These are phyloP conservation scores for Hermetia illucens DNA, from an alignment of 1,140 invertebrate species.

Conservation along the genomic window DNA sequence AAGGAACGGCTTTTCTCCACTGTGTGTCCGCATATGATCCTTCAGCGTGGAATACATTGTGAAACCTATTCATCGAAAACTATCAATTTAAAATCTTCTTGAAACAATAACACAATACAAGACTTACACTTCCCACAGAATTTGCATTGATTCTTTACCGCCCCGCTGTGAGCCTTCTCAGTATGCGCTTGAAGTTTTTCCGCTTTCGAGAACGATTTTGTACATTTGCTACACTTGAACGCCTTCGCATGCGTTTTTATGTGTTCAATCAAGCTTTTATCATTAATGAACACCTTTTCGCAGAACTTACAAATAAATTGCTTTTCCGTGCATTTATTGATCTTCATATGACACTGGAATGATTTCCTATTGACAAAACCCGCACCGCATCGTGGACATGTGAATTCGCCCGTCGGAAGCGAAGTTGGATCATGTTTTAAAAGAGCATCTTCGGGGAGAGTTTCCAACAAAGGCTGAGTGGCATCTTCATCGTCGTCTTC, in stretches of 20 bases:
- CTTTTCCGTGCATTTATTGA: constrained; percentile 15
- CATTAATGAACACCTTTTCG: constrained; percentile 33
- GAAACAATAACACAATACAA: constrained; percentile 1
- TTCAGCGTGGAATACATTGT: constrained; percentile 37
- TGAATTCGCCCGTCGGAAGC: constrained; percentile 14
- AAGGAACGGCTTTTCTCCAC: constrained; percentile 29
- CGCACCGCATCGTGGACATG: constrained; percentile 17
- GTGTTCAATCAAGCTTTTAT: constrained; percentile 31
- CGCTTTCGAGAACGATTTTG: constrained; percentile 20
- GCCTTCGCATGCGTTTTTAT: constrained; percentile 11
- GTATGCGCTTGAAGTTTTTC: constrained; percentile 30
- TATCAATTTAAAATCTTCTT: constrained; percentile 8
- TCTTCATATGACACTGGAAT: constrained; percentile 11
- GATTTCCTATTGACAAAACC: constrained; percentile 16
- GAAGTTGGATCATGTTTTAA: constrained; percentile 15
- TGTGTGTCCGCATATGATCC: constrained; percentile 33
- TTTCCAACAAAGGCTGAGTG: not conserved
- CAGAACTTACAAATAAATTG: constrained; percentile 21
- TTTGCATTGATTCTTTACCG: constrained; percentile 39
- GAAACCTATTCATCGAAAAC: constrained; percentile 23
- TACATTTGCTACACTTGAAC: constrained; percentile 25
- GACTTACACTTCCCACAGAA: constrained; percentile 38
- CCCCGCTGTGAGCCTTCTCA: constrained; percentile 33
- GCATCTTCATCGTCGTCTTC: constrained; percentile 7
- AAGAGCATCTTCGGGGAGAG: not conserved